These are phyloP conservation scores for Onthophagus sagittarius DNA, from an alignment of 2,888 invertebrate genomes.

Conservation along the genomic window DNA sequence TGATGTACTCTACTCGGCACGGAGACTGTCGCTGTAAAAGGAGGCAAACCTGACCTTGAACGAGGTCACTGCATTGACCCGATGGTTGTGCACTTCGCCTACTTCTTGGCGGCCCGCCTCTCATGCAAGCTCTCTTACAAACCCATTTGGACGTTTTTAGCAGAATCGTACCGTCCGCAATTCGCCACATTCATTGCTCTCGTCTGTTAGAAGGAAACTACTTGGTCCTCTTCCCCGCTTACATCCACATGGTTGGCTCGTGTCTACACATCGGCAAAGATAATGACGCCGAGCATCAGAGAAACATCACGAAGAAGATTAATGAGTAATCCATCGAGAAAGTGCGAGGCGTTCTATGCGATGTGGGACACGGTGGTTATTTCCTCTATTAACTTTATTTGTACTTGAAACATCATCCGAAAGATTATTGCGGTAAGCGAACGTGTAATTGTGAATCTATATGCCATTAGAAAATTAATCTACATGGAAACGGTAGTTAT, in stretches of 20 bases:
- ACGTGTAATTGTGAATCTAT: background rate
- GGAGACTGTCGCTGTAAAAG: slow-evolving; percentile 30
- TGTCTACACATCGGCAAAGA: background rate
- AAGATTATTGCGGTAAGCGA: background rate
- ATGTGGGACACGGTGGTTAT: background rate
- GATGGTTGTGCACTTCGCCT: slow-evolving; percentile 44
- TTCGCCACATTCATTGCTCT: background rate
- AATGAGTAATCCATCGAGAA: background rate
- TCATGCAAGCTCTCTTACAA: slow-evolving; percentile 18
- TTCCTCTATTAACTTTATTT: background rate
- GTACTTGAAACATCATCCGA: background rate
- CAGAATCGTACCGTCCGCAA: background rate
- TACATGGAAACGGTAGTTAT: background rate
- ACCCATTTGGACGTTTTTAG: slow-evolving; percentile 17
- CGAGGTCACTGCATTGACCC: slow-evolving; percentile 47
- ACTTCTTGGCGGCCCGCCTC: slow-evolving; percentile 37
- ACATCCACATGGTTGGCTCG: background rate
- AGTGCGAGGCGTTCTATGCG: background rate
- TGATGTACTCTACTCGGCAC: background rate
- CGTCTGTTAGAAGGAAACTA: background rate
- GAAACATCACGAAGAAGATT: background rate
- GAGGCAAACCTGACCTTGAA: slow-evolving; percentile 45
- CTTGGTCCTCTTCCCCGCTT: background rate
- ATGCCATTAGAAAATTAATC: background rate
- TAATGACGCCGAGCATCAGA: background rate